Evolutionary conservation across 2,113 vertebrate species (phyloP).

Genomic region (Chauna torquata): DNA sequence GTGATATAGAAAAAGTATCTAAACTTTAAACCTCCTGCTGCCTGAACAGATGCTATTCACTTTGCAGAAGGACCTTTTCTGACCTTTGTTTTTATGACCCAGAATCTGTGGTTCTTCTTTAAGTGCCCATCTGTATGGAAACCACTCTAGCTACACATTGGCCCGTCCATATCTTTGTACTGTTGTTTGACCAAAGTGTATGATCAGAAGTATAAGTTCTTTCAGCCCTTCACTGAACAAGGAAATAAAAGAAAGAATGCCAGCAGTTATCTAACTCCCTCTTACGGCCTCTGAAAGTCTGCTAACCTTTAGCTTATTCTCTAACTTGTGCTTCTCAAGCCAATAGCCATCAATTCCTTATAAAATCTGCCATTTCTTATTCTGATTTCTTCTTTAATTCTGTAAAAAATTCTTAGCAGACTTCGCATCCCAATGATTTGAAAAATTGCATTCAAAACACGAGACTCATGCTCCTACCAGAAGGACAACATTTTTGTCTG

Average conservation of each 20-base stretch:
- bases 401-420: not conserved
- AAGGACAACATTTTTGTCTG: not conserved
- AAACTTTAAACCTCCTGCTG: not conserved
- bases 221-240: not conserved
- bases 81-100: not conserved
- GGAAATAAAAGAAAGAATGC: not conserved
- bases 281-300: not conserved
- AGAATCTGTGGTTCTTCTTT: not conserved
- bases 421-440: not conserved
- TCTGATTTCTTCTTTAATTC: not conserved
- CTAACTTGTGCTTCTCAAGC: not conserved
- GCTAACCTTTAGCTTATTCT: not conserved
- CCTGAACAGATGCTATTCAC: not conserved
- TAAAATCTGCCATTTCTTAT: not conserved
- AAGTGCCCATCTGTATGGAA: not conserved
- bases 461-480: not conserved
- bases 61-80: not conserved
- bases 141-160: not conserved
- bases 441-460: not conserved
- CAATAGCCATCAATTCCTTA: not conserved
- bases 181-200: not conserved
- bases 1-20: not conserved
- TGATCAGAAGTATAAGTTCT: not conserved
- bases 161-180: not conserved
- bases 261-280: not conserved